These are phyloP conservation scores for Macropodus opercularis DNA, from an alignment of 2,797 vertebrate genomes.

Conservation along the genomic window DNA sequence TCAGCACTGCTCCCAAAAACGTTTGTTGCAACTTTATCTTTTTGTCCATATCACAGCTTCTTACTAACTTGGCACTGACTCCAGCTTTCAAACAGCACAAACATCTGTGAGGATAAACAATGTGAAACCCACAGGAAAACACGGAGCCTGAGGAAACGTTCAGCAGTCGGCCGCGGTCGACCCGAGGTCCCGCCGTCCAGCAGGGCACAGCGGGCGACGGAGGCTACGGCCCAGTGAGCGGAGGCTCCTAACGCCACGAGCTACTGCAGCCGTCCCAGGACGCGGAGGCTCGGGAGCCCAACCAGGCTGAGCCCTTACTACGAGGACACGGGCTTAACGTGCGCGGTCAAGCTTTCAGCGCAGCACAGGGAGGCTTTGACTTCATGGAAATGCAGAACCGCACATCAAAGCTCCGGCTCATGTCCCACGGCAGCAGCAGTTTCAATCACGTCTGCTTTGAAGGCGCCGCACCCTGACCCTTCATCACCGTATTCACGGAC, in stretches of 20 bases:
- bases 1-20: not conserved
- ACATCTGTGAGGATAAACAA: too few relatives aligned
- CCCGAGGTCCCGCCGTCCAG: too few relatives aligned
- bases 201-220: too few relatives aligned
- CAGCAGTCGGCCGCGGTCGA: too few relatives aligned
- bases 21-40: not conserved
- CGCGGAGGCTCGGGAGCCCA: too few relatives aligned
- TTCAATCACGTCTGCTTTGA: not conserved
- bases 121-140: too few relatives aligned
- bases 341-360: constrained; percentile 11
- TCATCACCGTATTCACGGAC: constrained; percentile 1
- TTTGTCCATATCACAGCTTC: not conserved
- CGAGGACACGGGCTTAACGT: too few relatives aligned
- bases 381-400: constrained; percentile 9
- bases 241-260: too few relatives aligned
- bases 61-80: not conserved
- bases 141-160: too few relatives aligned
- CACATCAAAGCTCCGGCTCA: constrained; percentile 21
- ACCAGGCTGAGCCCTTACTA: too few relatives aligned
- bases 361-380: not conserved
- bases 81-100: not conserved
- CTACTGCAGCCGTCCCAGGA: too few relatives aligned
- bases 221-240: too few relatives aligned
- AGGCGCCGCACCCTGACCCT: not conserved
- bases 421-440: not conserved